A percentile compares a stretch with the other conserved stretches of the same genome.
phyloP scores from a whole-genome alignment of 2,888 invertebrate genomes.

The Caenorhabditis wallacei region DNA sequence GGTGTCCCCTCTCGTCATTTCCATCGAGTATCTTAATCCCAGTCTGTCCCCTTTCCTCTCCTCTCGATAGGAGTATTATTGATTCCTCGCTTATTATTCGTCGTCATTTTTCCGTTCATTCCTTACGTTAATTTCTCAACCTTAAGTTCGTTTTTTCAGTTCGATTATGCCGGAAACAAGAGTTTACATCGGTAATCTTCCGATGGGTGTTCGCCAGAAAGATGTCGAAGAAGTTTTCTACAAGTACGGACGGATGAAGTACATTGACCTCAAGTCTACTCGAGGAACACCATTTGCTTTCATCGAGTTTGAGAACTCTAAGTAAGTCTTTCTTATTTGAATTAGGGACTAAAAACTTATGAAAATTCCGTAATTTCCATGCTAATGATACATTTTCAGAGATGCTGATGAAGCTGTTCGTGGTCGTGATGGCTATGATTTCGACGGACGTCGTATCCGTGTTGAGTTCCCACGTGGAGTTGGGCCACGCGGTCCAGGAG shows the following conservation, averaged over 20 bases:
- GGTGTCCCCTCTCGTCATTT: no score
- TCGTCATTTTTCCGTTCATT: no score
- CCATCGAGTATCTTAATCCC: no score
- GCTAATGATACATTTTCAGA: neutral
- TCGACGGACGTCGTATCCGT: conserved; percentile 96
- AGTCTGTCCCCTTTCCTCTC: no score
- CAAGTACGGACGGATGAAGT: conserved; percentile 92
- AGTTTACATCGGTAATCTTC: conserved; percentile 95
- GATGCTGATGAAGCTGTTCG: conserved; percentile 82
- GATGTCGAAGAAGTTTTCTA: conserved; percentile 92
- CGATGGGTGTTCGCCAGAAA: conserved; percentile 97
- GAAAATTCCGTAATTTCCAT: no score
- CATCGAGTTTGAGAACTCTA: conserved; percentile 96
- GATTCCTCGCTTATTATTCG: no score
- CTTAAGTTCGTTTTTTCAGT: neutral
- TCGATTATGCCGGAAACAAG: conserved; percentile 1
- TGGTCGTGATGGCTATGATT: conserved; percentile 95
- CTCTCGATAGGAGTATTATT: no score
- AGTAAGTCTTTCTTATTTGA: neutral
- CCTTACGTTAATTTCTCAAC: no score
- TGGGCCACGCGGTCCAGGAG: conserved; percentile 82
- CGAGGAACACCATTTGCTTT: conserved; percentile 99
- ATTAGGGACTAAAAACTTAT: no score
- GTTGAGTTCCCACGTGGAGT: conserved; percentile 96
- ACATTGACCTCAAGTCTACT: conserved; percentile 97